These are phyloP conservation scores for Heterodera carotae DNA, from an alignment of 1,140 invertebrate species.

Conservation along the genomic window DNA sequence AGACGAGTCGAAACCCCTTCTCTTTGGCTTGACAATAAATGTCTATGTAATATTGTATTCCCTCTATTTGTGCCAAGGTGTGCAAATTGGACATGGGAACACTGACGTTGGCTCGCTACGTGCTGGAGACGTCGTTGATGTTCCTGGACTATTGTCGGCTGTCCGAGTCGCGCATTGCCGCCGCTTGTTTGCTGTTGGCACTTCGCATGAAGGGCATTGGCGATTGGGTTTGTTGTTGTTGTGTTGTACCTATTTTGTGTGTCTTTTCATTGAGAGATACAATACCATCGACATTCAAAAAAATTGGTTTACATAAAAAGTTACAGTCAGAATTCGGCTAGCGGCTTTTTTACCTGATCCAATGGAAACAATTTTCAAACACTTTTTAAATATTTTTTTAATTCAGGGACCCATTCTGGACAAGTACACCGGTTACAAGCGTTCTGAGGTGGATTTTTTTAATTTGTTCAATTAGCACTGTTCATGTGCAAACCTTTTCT, in stretches of 20 bases:
- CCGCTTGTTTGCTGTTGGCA: conserved; percentile 81
- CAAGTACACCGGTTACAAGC: conserved; percentile 76
- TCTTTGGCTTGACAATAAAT: too few species aligned
- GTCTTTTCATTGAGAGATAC: too few species aligned
- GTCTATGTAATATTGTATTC: too few species aligned
- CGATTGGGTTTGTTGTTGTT: conserved; percentile 70
- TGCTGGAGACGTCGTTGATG: conserved; percentile 88
- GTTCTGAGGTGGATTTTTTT: conserved; percentile 71
- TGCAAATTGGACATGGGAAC: conserved; percentile 84
- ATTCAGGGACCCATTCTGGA: conserved; percentile 78
- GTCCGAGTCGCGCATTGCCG: conserved; percentile 84
- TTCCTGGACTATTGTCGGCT: conserved; percentile 80
- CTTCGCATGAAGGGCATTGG: conserved; percentile 76
- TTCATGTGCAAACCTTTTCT: too few species aligned
- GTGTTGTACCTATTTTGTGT: too few species aligned
- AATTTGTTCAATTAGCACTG: neutral
- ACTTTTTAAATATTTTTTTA: conserved; percentile 25
- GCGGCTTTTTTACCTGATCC: too few species aligned
- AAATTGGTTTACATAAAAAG: too few species aligned
- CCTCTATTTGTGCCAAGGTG: conserved; percentile 31
- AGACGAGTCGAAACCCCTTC: too few species aligned
- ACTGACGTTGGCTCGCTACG: conserved; percentile 86
- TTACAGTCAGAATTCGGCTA: too few species aligned
- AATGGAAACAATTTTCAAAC: conserved; percentile 9
- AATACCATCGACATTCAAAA: too few species aligned